Evolutionary conservation across 2,797 vertebrate genomes (phyloP).

Genomic region (Siniperca undulata): DNA sequence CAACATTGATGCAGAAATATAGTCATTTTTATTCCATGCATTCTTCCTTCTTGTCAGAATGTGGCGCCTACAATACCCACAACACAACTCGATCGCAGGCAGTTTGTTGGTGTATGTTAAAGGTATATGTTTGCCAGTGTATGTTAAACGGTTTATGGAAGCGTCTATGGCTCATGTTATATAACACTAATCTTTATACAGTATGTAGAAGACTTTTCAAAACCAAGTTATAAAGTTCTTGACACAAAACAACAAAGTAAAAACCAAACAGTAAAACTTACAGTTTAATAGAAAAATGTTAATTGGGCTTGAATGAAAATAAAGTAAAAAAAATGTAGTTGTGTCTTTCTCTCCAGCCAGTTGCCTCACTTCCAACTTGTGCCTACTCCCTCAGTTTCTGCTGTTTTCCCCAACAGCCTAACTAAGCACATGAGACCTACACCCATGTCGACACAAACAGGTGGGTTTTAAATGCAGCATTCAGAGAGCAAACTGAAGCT

Average conservation of each 20-base stretch:
- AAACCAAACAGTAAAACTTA: not conserved
- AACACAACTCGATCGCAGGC: too few relatives aligned
- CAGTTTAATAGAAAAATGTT: not conserved
- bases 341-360: not conserved
- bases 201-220: not conserved
- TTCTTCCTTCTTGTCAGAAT: too few relatives aligned
- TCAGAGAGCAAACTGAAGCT: constrained; percentile 7
- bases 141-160: not conserved
- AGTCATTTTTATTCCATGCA: too few relatives aligned
- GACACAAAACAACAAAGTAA: not conserved
- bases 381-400: not conserved
- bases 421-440: not conserved
- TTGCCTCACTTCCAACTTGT: not conserved
- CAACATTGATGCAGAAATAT: too few relatives aligned
- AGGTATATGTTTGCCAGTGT: too few relatives aligned
- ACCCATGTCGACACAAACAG: not conserved
- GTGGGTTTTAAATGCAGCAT: not conserved
- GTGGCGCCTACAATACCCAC: too few relatives aligned
- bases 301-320: not conserved
- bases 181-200: not conserved
- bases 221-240: not conserved
- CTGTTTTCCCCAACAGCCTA: not conserved
- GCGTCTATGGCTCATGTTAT: not conserved
- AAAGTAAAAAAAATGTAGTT: not conserved
- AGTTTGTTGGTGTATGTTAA: too few relatives aligned